These are phyloP conservation scores for Stenolophus ochropezus DNA, from an alignment of 2,888 invertebrate genomes.

Conservation along the genomic window DNA sequence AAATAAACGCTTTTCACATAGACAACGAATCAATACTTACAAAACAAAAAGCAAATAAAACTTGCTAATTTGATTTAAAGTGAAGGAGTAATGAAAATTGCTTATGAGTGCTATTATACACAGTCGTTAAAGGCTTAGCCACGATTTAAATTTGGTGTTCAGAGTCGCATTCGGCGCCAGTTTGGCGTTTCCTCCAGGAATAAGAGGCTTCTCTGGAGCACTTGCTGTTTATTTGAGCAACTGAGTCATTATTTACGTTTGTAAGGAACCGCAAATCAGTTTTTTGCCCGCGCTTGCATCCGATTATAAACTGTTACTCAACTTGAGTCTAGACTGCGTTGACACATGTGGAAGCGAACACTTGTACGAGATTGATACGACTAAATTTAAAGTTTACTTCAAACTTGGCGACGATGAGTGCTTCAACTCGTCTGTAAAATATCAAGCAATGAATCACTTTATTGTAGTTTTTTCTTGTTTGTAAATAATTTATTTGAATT, in stretches of 20 bases:
- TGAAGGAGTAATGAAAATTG: slow-evolving; percentile 2
- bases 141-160: slow-evolving; percentile 26
- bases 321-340: slow-evolving; percentile 47
- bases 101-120: not conserved
- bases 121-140: slow-evolving; percentile 12
- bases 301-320: slow-evolving; percentile 55
- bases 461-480: not conserved
- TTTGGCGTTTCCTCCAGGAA: slow-evolving; percentile 39
- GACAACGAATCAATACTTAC: too few species aligned
- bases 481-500: not conserved
- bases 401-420: not conserved
- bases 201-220: not conserved
- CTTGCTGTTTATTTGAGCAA: slow-evolving; percentile 39
- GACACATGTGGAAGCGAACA: slow-evolving; percentile 29
- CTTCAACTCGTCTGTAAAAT: slow-evolving; percentile 5
- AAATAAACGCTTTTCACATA: too few species aligned
- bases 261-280: slow-evolving; percentile 30
- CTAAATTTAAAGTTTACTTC: slow-evolving; percentile 52
- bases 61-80: not conserved
- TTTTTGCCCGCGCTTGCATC: slow-evolving; percentile 41
- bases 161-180: slow-evolving; percentile 8
- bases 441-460: not conserved
- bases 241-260: slow-evolving; percentile 54
- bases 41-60: not conserved
- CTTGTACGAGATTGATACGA: slow-evolving; percentile 23